Conservation (phyloP, 2,888 invertebrate genomes). For the Tenthredo livida region DNA sequence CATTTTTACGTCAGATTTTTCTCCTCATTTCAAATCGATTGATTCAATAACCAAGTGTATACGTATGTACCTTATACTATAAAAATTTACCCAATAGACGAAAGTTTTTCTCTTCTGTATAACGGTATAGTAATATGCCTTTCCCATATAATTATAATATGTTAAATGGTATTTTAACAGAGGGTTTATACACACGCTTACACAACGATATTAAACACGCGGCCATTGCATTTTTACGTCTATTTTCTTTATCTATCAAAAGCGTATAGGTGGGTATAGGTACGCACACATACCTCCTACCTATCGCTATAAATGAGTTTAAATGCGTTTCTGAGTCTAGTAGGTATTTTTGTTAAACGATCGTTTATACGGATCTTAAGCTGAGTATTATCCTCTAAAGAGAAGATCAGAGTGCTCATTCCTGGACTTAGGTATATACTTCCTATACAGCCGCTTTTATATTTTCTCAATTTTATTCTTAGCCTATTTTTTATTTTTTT, state of each 20-base stretch:
- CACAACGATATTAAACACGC: not conserved
- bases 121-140: no score
- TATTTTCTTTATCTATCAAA: not conserved
- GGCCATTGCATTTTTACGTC: not conserved
- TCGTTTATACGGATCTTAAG: conserved; percentile 30
- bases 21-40: no score
- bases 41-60: no score
- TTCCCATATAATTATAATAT: not conserved
- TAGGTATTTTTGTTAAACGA: conserved; percentile 25
- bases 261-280: not conserved
- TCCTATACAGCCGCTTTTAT: no score
- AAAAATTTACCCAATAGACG: no score
- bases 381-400: conserved; percentile 28
- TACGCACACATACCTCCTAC: no score
- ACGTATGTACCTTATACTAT: no score
- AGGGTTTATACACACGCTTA: not conserved
- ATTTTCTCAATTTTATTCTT: no score
- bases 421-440: no score
- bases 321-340: not conserved
- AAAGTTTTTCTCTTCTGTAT: no score
- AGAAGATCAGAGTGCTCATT: conserved; percentile 17
- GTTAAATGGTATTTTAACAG: not conserved
- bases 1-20: no score
- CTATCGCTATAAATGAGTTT: not conserved
- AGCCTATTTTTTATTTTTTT: no score